Evolutionary conservation across 2,888 invertebrate species (phyloP).

Genomic region (Germaria angustata): DNA sequence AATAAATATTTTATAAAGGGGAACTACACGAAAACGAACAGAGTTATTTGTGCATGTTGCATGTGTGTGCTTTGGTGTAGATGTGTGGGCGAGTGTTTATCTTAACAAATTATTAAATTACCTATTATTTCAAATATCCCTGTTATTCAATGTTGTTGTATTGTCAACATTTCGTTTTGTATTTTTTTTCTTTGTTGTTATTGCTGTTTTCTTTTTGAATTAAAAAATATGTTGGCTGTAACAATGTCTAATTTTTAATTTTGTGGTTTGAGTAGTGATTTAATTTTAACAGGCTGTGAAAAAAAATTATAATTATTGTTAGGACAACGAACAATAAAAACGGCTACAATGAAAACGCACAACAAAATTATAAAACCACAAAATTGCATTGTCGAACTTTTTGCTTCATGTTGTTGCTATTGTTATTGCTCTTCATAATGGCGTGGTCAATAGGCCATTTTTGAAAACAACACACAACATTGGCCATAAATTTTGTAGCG

Average conservation of each 20-base stretch:
- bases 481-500: conserved; percentile 41
- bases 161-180: conserved; percentile 14
- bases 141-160: conserved; percentile 30
- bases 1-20: conserved; percentile 58
- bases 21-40: conserved; percentile 1
- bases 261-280: conserved; percentile 32
- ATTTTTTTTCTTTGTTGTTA: background rate
- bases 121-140: conserved; percentile 20
- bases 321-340: conserved; percentile 8
- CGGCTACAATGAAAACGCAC: conserved; percentile 15
- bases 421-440: conserved; percentile 11
- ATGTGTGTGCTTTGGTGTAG: background rate
- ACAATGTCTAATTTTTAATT: conserved; percentile 60
- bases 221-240: conserved; percentile 63
- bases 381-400: conserved; percentile 62
- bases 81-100: background rate
- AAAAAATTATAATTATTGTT: conserved; percentile 50
- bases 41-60: background rate
- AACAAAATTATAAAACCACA: conserved; percentile 58
- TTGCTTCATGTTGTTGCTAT: background rate
- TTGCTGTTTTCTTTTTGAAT: background rate
- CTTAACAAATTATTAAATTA: conserved; percentile 47
- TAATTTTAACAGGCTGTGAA: conserved; percentile 60
- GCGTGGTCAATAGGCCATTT: conserved; percentile 53
- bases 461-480: conserved; percentile 12